Evolutionary conservation across 2,113 vertebrate species (phyloP).

Genomic region (Acrocephalus kingi): DNA sequence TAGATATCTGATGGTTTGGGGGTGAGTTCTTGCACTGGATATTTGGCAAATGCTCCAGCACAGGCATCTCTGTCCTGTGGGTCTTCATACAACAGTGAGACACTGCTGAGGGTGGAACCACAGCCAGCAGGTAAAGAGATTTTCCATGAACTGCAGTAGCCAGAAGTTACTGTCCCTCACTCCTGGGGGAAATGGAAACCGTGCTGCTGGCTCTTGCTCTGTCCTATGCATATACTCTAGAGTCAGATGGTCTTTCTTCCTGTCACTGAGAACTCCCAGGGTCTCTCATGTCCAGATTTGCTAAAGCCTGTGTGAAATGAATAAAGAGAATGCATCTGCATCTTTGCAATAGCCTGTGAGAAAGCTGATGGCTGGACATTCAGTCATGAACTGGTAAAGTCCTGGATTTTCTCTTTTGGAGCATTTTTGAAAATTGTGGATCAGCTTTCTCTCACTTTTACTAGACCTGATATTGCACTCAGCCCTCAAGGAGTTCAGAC

Average conservation of each 20-base stretch:
- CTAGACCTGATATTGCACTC: background rate
- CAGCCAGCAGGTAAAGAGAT: background rate
- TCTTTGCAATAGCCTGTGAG: background rate
- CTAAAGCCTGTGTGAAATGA: background rate
- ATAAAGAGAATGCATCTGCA: background rate
- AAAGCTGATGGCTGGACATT: background rate
- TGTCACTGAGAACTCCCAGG: background rate
- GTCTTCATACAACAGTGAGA: background rate
- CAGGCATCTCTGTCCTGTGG: background rate
- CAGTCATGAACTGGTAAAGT: background rate
- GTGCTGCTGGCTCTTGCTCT: background rate
- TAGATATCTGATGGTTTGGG: background rate
- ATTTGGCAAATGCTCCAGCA: background rate
- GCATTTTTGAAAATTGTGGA: background rate
- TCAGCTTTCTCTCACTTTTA: background rate
- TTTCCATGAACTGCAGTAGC: background rate
- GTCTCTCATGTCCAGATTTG: background rate
- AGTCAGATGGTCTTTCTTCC: background rate
- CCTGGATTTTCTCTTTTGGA: background rate
- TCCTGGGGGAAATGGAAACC: background rate
- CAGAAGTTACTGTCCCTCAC: background rate
- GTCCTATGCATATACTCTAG: too few relatives aligned
- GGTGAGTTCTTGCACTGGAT: background rate
- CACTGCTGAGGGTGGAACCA: background rate
- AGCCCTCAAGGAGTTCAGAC: background rate